Conservation (phyloP, 1,140 invertebrate species). For the Aphaenogaster floridana region DNA sequence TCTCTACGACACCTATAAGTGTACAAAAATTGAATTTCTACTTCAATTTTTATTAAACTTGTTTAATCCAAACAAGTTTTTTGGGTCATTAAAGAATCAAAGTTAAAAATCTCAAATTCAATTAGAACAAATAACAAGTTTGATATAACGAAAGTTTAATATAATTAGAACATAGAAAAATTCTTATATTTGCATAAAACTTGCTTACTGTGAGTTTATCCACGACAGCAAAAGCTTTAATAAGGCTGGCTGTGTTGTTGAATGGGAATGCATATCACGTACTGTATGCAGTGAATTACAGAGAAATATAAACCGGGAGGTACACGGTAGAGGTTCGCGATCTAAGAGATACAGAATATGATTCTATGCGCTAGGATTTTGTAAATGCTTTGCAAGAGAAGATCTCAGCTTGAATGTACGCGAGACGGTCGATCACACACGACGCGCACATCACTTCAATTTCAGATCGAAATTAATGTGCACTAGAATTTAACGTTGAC, state of each 20-base stretch:
- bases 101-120: background rate
- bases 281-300: constrained; percentile 47
- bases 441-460: background rate
- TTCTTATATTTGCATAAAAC: constrained; percentile 34
- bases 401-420: background rate
- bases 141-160: background rate
- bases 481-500: background rate
- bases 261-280: constrained; percentile 41
- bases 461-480: constrained; percentile 21
- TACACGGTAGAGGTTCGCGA: background rate
- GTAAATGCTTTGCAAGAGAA: constrained; percentile 16
- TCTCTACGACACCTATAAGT: background rate
- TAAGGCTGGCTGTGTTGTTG: constrained; percentile 34
- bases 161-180: constrained; percentile 17
- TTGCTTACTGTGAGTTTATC: constrained; percentile 40
- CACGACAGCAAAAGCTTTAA: constrained; percentile 45
- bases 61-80: background rate
- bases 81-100: background rate
- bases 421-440: background rate
- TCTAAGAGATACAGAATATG: constrained; percentile 34
- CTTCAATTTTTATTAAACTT: background rate
- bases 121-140: background rate
- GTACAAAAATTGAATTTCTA: background rate
- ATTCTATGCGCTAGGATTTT: constrained; percentile 9
- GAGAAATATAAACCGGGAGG: constrained; percentile 36